phyloP scores from a whole-genome alignment of 1,140 invertebrate species.

The Proales similis region DNA sequence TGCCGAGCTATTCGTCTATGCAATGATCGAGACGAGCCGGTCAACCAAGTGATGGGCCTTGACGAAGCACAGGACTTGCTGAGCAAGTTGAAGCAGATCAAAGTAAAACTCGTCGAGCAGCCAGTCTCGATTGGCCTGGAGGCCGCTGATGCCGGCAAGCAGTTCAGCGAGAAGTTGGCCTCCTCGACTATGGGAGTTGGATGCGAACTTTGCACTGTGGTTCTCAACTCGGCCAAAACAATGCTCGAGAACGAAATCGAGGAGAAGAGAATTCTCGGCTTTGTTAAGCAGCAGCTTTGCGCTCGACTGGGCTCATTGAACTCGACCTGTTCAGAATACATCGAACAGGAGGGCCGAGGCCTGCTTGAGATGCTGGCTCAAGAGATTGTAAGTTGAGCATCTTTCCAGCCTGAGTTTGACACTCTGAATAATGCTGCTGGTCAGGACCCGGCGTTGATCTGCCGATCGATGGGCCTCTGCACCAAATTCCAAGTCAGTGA shows the following conservation, averaged over 20 bases:
- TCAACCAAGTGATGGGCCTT: no score
- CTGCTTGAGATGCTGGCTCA: constrained; percentile 8
- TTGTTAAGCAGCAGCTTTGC: constrained; percentile 24
- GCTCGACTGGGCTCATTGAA: constrained; percentile 28
- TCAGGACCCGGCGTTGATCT: constrained; percentile 18
- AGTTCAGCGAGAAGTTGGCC: no score
- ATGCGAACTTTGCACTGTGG: constrained; percentile 34
- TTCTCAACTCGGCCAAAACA: constrained; percentile 15
- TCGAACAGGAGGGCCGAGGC: constrained; percentile 19
- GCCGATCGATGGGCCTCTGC: constrained; percentile 17
- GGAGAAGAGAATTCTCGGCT: constrained; percentile 2
- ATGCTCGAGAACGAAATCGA: constrained; percentile 19
- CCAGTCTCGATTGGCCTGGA: no score
- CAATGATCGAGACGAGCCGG: no score
- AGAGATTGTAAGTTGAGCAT: no score
- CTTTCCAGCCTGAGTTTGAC: no score
- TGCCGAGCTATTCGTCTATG: constrained; percentile 28
- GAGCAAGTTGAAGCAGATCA: no score
- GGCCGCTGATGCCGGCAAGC: no score
- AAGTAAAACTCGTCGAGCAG: no score
- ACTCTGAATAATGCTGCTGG: no score
- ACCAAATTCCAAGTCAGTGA: constrained; percentile 5
- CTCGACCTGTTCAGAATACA: constrained; percentile 12
- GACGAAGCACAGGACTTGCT: no score
- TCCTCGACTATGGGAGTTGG: no score